Conservation (phyloP, 1,140 invertebrate genomes). For the Potamilus streckersoni region DNA sequence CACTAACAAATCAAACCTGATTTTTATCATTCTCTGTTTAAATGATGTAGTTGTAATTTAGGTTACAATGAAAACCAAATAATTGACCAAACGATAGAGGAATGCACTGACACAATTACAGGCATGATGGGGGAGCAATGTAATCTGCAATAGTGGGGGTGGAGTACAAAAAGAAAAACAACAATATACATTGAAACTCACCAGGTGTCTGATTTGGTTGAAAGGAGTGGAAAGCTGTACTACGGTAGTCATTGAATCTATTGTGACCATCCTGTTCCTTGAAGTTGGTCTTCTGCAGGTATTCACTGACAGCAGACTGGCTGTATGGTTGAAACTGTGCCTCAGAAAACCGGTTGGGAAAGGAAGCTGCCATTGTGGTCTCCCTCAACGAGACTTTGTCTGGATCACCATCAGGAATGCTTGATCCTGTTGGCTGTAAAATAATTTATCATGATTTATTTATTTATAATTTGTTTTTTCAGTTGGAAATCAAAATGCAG, state of each 20-base stretch:
- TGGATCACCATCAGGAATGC: constrained; percentile 54
- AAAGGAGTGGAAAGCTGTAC: constrained; percentile 43
- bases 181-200: constrained; percentile 10
- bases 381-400: constrained; percentile 38
- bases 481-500: too few relatives aligned
- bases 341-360: constrained; percentile 20
- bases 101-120: too few relatives aligned
- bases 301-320: constrained; percentile 36
- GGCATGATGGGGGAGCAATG: too few relatives aligned
- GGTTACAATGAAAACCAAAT: too few relatives aligned
- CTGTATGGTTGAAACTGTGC: constrained; percentile 33
- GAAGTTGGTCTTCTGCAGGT: constrained; percentile 51
- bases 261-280: constrained; percentile 49
- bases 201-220: constrained; percentile 31
- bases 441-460: too few relatives aligned
- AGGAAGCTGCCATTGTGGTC: constrained; percentile 54
- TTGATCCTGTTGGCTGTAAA: constrained; percentile 51
- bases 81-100: too few relatives aligned
- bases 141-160: too few relatives aligned
- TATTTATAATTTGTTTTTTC: too few relatives aligned
- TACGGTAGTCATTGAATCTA: constrained; percentile 54
- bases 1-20: too few relatives aligned
- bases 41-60: too few relatives aligned
- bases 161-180: background rate
- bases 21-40: too few relatives aligned